Conservation (phyloP, 2,797 vertebrate genomes). For the Chelidonichthys spinosus region DNA sequence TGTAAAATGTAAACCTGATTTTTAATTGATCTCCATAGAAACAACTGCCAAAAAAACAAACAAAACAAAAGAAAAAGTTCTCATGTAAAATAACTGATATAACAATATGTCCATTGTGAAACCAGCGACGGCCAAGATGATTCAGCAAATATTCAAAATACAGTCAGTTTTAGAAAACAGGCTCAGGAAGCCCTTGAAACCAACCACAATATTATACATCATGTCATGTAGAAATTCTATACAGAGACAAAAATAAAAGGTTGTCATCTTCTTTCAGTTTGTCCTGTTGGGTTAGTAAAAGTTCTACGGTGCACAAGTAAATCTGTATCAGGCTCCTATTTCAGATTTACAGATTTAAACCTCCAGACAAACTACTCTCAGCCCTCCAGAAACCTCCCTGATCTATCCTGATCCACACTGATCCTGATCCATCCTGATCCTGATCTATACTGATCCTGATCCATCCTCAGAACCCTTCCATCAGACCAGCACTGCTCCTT, state of each 20-base stretch:
- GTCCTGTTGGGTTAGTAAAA: slow-evolving; percentile 32
- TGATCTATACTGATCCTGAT: background rate
- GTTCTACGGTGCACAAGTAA: slow-evolving; percentile 49
- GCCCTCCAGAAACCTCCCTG: no score
- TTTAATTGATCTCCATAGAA: slow-evolving; percentile 66
- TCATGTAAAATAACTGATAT: slow-evolving; percentile 13
- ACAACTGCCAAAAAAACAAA: slow-evolving; percentile 31
- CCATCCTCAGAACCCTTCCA: background rate
- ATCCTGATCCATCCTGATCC: no score
- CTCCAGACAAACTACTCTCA: background rate
- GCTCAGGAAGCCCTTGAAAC: slow-evolving; percentile 83
- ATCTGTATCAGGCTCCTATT: slow-evolving; percentile 5
- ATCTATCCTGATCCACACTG: no score
- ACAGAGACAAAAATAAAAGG: slow-evolving; percentile 74
- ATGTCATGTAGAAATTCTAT: slow-evolving; percentile 79
- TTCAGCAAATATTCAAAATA: slow-evolving; percentile 85
- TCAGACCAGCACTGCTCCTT: background rate
- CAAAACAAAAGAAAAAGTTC: slow-evolving; percentile 9
- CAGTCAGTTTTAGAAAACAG: slow-evolving; percentile 86
- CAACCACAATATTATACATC: slow-evolving; percentile 79
- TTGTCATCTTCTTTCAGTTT: slow-evolving; percentile 28
- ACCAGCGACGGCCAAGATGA: slow-evolving; percentile 37
- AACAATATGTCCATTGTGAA: slow-evolving; percentile 41
- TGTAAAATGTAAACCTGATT: slow-evolving; percentile 53
- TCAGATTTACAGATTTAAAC: slow-evolving; percentile 7